Percentiles rank a stretch among this genome's conserved stretches.
These are phyloP conservation scores for Plectropomus leopardus DNA, from an alignment of 2,113 vertebrate species.

Conservation along the genomic window DNA sequence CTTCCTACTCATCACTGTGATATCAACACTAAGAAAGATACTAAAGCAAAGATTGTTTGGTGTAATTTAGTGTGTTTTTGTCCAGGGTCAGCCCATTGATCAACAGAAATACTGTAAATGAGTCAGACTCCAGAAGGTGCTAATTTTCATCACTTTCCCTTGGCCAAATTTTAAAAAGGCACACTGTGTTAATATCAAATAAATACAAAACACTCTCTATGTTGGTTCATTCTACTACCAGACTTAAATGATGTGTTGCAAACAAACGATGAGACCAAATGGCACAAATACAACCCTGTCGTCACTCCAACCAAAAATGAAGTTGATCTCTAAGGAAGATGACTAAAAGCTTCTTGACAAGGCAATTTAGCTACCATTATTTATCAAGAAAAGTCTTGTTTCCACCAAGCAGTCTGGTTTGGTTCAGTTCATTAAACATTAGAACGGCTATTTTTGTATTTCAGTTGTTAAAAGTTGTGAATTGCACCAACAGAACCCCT, in stretches of 20 bases:
- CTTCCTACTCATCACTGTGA: not conserved
- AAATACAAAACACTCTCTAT: not conserved
- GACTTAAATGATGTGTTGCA: not conserved
- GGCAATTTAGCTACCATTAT: not conserved
- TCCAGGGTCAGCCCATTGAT: not conserved
- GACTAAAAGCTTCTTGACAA: not conserved
- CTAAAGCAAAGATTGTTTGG: not conserved
- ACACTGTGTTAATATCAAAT: not conserved
- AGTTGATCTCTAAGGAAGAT: not conserved
- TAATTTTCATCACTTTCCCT: not conserved
- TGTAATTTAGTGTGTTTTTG: not conserved
- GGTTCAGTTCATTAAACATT: no score
- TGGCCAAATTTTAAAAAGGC: not conserved
- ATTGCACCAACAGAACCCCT: no score
- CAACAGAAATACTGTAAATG: not conserved
- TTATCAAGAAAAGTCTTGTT: not conserved
- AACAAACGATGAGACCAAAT: not conserved
- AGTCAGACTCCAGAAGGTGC: not conserved
- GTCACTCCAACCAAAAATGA: not conserved
- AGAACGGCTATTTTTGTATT: no score
- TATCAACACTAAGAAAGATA: not conserved
- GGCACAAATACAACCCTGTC: not conserved
- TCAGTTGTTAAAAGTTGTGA: no score
- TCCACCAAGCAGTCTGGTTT: no score
- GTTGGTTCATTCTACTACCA: not conserved